Evolutionary conservation across 2,888 invertebrate genomes (phyloP).

Genomic region (Minunthozetes semirufus): DNA sequence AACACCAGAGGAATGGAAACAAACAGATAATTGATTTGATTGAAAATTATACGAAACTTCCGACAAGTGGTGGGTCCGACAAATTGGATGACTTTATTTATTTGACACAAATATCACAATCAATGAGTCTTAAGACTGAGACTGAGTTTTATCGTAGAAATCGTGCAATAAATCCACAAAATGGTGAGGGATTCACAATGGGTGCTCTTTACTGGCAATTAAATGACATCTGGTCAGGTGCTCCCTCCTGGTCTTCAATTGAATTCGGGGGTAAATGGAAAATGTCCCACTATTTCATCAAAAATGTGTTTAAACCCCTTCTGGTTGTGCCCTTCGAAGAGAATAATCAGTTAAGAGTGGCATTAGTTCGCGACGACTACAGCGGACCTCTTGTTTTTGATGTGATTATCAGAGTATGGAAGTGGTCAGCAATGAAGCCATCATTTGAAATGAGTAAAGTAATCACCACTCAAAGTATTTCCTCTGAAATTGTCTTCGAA

Average conservation of each 20-base stretch:
- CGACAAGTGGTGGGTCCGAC: conserved; percentile 47
- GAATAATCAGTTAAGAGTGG: conserved; percentile 38
- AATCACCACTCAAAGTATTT: neutral
- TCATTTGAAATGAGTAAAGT: neutral
- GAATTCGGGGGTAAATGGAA: conserved; percentile 71
- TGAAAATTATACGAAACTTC: conserved; percentile 58
- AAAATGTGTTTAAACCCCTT: conserved; percentile 58
- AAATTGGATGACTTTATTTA: conserved; percentile 65
- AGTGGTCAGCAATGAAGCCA: conserved; percentile 41
- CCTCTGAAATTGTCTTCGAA: neutral
- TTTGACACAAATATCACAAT: conserved; percentile 77
- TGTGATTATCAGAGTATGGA: conserved; percentile 38
- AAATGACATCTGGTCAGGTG: conserved; percentile 92
- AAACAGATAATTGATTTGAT: conserved; percentile 48
- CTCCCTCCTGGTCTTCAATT: conserved; percentile 91
- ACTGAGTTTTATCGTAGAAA: conserved; percentile 72
- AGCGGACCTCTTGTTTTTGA: neutral
- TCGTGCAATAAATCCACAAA: conserved; percentile 46
- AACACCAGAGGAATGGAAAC: conserved; percentile 58
- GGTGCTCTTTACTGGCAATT: conserved; percentile 97
- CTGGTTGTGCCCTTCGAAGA: conserved; percentile 49
- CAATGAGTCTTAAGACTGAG: conserved; percentile 75
- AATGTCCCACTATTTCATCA: conserved; percentile 80
- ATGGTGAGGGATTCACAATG: conserved; percentile 72
- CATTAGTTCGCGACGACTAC: conserved; percentile 39